Base-by-base conservation (phyloP, 2,797 vertebrate genomes). In the Labroides dimidiatus region DNA sequence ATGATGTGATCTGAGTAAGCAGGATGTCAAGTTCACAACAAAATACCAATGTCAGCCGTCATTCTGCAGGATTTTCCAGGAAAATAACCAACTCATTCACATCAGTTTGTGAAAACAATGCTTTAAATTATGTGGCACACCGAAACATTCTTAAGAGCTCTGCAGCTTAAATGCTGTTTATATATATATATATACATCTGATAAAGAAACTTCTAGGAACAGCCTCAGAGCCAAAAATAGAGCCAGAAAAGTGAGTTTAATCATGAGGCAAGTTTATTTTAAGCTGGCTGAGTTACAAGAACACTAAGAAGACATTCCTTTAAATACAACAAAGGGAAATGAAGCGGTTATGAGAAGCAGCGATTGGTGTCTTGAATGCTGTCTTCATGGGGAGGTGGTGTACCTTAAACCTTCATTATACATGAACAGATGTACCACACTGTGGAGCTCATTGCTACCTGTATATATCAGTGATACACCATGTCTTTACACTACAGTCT, bases 21-120 rank as follows among this genome's bases (percentile, higher is more conserved):
- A 10, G 14, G 23, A 64, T 30, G 15, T 44, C 14, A 0, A 19
- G 47, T 10, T 72, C 57, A 59, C 42, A 12, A 72, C 19, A 57
- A 11, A 62, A 55, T 62, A 24, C 27, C 39, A n/a, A 37, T 2
- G 21, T 65, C 60, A 74, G 51, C 60, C 33, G 72, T 72, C 58
- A 64, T 33, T 42, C 17, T 42, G 10, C 53, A 13, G 27, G 30
- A n/a, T 15, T 17, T 13, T 54, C 16, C 10, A 55, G 53, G 54
- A 71, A 63, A 64, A 59, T 61, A 68, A 51, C 60, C 15, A n/a
- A 0, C 23, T 79, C 65, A 70, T 24, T 82, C 49, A 37, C 41
- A 14, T 64, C 54, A 42, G 1, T 13, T 20, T 30, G 20, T 14
- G 21, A 59, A 52, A 1, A 65, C 49, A 72, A 24, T 42, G 0